Evolutionary conservation across 2,797 vertebrate species (phyloP).

Genomic region (Microctenopoma lineatum): DNA sequence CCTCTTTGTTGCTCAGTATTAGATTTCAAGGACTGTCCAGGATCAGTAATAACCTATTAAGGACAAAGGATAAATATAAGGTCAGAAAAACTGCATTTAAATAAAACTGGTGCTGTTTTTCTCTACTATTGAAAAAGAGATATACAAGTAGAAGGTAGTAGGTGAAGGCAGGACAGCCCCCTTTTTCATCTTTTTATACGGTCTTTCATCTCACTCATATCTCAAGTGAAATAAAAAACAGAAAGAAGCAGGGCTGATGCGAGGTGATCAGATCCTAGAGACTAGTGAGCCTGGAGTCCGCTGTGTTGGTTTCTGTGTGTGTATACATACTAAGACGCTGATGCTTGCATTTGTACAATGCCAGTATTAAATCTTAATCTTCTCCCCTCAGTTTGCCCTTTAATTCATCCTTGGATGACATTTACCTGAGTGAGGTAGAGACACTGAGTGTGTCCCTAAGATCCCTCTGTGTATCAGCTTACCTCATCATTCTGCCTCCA

Average conservation of each 20-base stretch:
- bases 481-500: conserved; percentile 23
- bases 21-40: background rate
- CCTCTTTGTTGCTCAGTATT: conserved; percentile 4
- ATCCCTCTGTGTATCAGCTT: conserved; percentile 33
- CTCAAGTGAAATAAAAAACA: conserved; percentile 44
- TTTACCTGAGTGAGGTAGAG: conserved; percentile 47
- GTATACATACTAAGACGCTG: conserved; percentile 11
- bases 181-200: conserved; percentile 43
- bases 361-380: conserved; percentile 52
- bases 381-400: conserved; percentile 50
- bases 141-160: conserved; percentile 1
- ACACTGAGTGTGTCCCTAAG: conserved; percentile 38
- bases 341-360: conserved; percentile 34
- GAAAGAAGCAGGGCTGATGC: conserved; percentile 36
- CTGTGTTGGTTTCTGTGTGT: conserved; percentile 1
- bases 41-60: conserved; percentile 31
- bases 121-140: conserved; percentile 22
- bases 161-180: conserved; percentile 48
- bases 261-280: conserved; percentile 43
- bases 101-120: conserved; percentile 25
- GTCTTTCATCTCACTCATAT: conserved; percentile 46
- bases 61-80: conserved; percentile 6
- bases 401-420: conserved; percentile 63
- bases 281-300: conserved; percentile 25
- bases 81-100: conserved; percentile 20